Evolutionary conservation across 2,113 vertebrate genomes (phyloP), one percentile per base, ranked within the genome.

Genomic region (Cephalopholis sonnerati): DNA sequence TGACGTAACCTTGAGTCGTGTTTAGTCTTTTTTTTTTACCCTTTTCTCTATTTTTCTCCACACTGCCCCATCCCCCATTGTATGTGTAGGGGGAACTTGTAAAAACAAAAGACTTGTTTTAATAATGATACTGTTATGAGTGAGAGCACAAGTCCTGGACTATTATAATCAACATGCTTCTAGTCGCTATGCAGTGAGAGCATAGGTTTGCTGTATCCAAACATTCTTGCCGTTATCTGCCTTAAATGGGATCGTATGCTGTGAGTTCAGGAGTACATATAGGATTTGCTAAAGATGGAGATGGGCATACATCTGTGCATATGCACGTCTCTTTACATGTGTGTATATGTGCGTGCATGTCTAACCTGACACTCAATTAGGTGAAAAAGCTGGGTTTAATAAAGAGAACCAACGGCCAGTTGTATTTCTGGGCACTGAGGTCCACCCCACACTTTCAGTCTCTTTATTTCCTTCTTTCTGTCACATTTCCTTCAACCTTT

Each of bases 401-500:
- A 87, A 92, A 87, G 76, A 50, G 7, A 70, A 57, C 53, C 76
- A 64, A 81, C 70, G 95, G 95, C 96, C 54, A 88, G 72, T 84
- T 95, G 95, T 96, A 95, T 96, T 93, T 94, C 94, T 96, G 95
- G 95, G 96, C 91, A 79, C 61, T 22, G 25, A 78, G 58, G 53
- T 81, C 58, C 51, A 81, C 73, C 78, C 77, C 54, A 82, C 74
- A 79, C 53, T 70, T 58, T 79, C 66, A 70, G 39, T 74, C 64
- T 83, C 79, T 82, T 84, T 78, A 76, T 74, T 69, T 77, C 82
- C 74, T 68, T 82, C 46, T 59, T 74, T 69, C 64, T 84, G 66
- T 75, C 59, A 88, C 65, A 71, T 86, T 89, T 82, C 75, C 78
- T 76, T 81, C 65, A 55, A 83, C 54, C 73, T 84, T 88, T 77